A percentile compares a stretch with the other conserved stretches of the same genome.
Conservation (phyloP, 2,113 vertebrate species). For the Pachycephala philippinensis region DNA sequence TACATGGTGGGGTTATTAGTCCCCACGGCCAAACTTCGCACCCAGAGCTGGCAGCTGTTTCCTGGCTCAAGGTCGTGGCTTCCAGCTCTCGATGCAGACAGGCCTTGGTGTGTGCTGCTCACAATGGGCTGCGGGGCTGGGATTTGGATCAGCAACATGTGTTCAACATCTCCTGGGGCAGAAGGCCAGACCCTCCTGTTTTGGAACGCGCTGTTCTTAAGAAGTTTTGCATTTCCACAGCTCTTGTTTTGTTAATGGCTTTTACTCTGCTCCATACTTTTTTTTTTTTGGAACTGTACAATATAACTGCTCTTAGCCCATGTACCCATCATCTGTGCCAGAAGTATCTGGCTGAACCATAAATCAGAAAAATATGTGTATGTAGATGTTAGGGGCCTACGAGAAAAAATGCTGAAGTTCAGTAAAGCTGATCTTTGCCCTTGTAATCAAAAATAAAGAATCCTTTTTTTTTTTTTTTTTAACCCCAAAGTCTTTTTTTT, state of each 20-base stretch:
- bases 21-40: not conserved
- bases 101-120: not conserved
- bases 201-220: not conserved
- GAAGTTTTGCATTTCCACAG: not conserved
- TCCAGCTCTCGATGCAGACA: not conserved
- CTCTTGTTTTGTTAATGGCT: not conserved
- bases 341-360: not conserved
- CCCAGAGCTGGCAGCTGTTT: not conserved
- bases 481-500: not conserved
- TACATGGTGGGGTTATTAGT: not conserved
- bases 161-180: not conserved
- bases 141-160: rapidly evolving
- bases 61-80: rapidly evolving
- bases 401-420: not conserved
- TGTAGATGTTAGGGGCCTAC: not conserved
- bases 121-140: not conserved
- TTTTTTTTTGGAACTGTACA: not conserved
- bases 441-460: not conserved
- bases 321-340: not conserved
- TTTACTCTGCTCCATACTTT: not conserved
- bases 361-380: not conserved
- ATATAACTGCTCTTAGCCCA: not conserved
- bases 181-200: rapidly evolving
- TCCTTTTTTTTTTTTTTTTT: not conserved
- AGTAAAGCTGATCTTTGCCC: not conserved